Evolutionary conservation across 2,888 invertebrate genomes (phyloP), one percentile per base, ranked within the genome.

Genomic region (Quadroppia sp.): DNA sequence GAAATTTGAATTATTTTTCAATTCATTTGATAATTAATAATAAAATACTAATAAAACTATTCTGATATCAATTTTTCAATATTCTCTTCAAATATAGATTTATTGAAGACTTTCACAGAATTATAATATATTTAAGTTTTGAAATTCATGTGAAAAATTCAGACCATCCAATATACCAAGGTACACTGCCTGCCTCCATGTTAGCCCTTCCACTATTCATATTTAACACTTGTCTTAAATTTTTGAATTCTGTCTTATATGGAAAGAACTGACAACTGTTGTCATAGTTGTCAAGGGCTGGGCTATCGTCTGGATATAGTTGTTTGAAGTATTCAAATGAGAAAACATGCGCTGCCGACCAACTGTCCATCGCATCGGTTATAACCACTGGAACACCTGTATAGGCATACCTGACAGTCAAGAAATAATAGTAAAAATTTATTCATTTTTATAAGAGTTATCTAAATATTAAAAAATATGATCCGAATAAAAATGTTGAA

Each of bases 231-330:
- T 96, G 91, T 70, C 86, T 85, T 0, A 97, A 85, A 64, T 87
- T 88, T 40, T 83, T 84, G 80, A 96, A 90, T 45, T 91, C 90
- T 0, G 94, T 94, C 83, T 91, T 80, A 82, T 97, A 97, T 0
- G 95, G 92, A 81, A 97, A 92, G 83, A 94, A 97, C 82, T 95
- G 95, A 79, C 96, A 97, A 77, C 89, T 88, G 50, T 79, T 78
- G 25, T 79, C 79, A 45, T 78, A 78, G 53, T 80, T 79, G 72
- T 82, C 80, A 72, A 82, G 75, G 20, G 79, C 81, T 7, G 80
- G 78, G 75, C 82, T 82, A 71, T 85, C 85, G 40, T 85, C 84
- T 13, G 79, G 76, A 82, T 95, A 94, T 73, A 84, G 76, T 45
- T 80, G 84, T 77, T 89, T 89, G 82, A 97, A 92, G 83, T 91